These are phyloP conservation scores for Shargacucullia verbasci DNA, from an alignment of 2,888 invertebrate species.

Conservation along the genomic window DNA sequence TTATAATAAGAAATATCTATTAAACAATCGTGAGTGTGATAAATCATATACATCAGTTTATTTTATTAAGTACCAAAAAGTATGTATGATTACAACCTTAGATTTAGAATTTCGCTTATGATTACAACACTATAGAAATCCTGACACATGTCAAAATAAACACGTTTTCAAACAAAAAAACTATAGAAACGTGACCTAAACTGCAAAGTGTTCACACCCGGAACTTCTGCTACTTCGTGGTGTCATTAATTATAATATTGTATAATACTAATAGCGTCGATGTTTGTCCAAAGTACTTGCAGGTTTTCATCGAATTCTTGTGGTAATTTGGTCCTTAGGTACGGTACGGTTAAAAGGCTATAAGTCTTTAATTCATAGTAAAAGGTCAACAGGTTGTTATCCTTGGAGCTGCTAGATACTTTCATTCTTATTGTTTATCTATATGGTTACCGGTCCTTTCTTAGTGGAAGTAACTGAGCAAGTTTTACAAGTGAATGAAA, in stretches of 20 bases:
- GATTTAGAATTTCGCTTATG: no score
- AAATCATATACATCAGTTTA: slow-evolving; percentile 1
- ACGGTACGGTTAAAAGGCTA: slow-evolving; percentile 6
- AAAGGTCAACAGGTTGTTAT: slow-evolving; percentile 34
- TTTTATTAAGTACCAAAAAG: slow-evolving; percentile 11
- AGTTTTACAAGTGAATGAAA: no score
- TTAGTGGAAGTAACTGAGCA: background rate
- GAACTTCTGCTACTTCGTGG: slow-evolving; percentile 27
- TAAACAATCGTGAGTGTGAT: no score
- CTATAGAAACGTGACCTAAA: slow-evolving; percentile 34
- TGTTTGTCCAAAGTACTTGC: background rate
- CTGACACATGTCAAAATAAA: slow-evolving; percentile 42
- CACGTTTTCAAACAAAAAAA: slow-evolving; percentile 21
- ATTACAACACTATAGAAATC: slow-evolving; percentile 20
- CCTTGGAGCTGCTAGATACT: slow-evolving; percentile 42
- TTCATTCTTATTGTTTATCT: slow-evolving; percentile 35
- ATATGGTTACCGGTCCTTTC: slow-evolving; percentile 16
- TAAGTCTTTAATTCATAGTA: slow-evolving; percentile 16
- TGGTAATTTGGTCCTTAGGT: slow-evolving; percentile 1
- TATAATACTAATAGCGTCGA: background rate
- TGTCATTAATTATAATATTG: slow-evolving; percentile 10
- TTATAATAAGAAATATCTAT: no score
- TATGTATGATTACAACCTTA: no score
- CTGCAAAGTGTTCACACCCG: slow-evolving; percentile 44
- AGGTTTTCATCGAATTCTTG: slow-evolving; percentile 5